Evolutionary conservation across 2,113 vertebrate species (phyloP), one percentile per base, ranked within the genome.

Genomic region (Macaca nemestrina): DNA sequence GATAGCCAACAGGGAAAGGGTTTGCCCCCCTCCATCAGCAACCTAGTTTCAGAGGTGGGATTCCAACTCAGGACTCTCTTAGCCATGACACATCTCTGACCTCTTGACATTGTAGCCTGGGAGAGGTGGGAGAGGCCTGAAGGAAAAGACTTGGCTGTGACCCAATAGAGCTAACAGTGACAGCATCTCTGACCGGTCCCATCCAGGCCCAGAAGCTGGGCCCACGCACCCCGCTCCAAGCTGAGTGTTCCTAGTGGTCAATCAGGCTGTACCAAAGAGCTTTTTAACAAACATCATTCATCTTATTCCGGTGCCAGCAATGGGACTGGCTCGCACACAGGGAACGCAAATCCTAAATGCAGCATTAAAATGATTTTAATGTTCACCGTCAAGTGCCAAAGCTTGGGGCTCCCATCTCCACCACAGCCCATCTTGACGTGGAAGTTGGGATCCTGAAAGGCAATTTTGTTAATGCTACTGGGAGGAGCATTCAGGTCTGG

Each of bases 401-500:
- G 96, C 95, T 75, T 18, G 93, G 86, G 93, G 89, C 92, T 92
- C 92, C 95, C 48, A 1, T 95, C 88, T 95, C 93, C 32, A 88
- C 76, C 1, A 0, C 90, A 94, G 95, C 81, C 96, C 84, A 18
- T 95, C 95, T 97, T 93, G 96, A 94, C 48, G 5, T 87, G 97
- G 97, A 81, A 97, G 93, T 64, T 95, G 94, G 97, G 92, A 92
- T 90, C 92, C 97, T 97, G 97, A 98, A 98, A 98, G 90, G 96
- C 97, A 98, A 98, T 98, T 98, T 98, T 95, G 97, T 97, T 98
- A 97, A 98, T 98, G 95, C 94, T 96, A 73, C 88, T 87, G 97
- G 98, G 98, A 98, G 97, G 98, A 97, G 97, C 93, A 81, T 80
- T 87, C 83, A 25, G 95, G 97, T 97, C 95, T 97, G 91, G 92